Percentiles rank a stretch among this genome's conserved stretches.
phyloP scores from a whole-genome alignment of 2,888 invertebrate species.

The Drepanosiphum platanoidis region DNA sequence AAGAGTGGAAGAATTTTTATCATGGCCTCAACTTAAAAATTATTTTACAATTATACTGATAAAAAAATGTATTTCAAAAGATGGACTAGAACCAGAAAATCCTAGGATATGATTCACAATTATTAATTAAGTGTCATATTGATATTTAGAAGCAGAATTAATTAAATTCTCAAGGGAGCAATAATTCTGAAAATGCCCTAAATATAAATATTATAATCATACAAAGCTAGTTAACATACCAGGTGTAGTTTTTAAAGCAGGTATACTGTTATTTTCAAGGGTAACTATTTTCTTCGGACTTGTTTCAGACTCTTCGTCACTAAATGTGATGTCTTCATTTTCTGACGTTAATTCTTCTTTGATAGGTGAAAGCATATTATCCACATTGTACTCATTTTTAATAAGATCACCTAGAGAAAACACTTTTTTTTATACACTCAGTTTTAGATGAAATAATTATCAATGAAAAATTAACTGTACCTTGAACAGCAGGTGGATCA shows the following conservation, averaged over 20 bases:
- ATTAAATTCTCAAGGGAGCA: too few species aligned
- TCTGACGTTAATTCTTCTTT: constrained; percentile 58
- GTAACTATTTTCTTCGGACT: constrained; percentile 62
- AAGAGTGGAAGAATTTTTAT: too few species aligned
- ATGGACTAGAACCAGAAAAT: too few species aligned
- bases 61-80: too few species aligned
- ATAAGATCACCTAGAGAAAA: constrained; percentile 34
- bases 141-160: too few species aligned
- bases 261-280: constrained; percentile 63
- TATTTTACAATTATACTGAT: too few species aligned
- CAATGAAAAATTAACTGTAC: constrained; percentile 65
- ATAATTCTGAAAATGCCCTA: too few species aligned
- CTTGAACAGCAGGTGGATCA: constrained; percentile 71
- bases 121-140: too few species aligned
- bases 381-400: constrained; percentile 46
- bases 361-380: constrained; percentile 42
- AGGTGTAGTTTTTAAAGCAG: constrained; percentile 39
- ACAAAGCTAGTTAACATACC: constrained; percentile 17
- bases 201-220: not conserved
- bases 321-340: constrained; percentile 77
- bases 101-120: too few species aligned
- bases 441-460: not conserved
- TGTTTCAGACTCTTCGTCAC: constrained; percentile 79
- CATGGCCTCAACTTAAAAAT: too few species aligned
- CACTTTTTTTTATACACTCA: too few species aligned